Percentiles rank a stretch among this genome's conserved stretches.
Evolutionary conservation across 2,888 invertebrate genomes (phyloP).

Genomic region (Bugulina stolonifera): DNA sequence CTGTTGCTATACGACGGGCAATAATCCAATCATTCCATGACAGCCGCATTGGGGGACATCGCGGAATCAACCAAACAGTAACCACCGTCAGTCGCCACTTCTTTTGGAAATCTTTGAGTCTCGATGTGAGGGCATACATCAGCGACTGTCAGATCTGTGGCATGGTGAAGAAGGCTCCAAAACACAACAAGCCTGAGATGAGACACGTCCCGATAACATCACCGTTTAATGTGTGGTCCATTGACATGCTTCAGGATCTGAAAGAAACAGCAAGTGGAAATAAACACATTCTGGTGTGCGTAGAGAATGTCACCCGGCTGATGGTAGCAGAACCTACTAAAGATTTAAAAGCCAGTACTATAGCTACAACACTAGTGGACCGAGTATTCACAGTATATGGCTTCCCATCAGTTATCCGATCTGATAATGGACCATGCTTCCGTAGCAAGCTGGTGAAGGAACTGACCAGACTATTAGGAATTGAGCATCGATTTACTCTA

Average conservation of each 20-base stretch:
- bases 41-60: not conserved
- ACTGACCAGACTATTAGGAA: not conserved
- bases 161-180: not conserved
- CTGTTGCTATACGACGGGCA: not conserved
- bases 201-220: not conserved
- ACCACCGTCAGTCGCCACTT: not conserved
- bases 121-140: not conserved
- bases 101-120: not conserved
- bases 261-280: not conserved
- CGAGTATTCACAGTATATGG: not conserved
- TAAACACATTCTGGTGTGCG: not conserved
- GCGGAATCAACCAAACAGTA: not conserved
- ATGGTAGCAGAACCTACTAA: not conserved
- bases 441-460: not conserved
- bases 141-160: not conserved
- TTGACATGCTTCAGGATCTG: not conserved
- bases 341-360: too few species aligned
- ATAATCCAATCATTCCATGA: not conserved
- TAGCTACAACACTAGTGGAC: not conserved
- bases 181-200: not conserved
- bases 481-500: not conserved
- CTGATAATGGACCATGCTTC: not conserved
- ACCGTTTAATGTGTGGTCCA: not conserved
- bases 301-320: not conserved
- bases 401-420: not conserved